Base-by-base conservation (phyloP, 2,797 vertebrate genomes). In the Loriculus beryllinus region DNA sequence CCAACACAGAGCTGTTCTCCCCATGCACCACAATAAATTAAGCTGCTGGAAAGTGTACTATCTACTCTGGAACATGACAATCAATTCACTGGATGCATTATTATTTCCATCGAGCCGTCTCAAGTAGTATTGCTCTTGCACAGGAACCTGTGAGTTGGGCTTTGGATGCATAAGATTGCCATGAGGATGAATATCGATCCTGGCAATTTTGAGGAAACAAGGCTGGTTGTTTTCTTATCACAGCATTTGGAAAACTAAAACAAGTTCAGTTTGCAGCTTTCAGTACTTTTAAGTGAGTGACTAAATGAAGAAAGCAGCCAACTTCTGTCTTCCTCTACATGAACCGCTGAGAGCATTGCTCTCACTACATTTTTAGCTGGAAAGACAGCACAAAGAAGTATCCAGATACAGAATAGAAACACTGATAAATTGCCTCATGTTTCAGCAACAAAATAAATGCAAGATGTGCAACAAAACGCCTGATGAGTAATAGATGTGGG, bases 381-480 rank as follows among this genome's bases (percentile, higher is more conserved):
- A 81, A 89, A 90, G 57, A 56, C 56, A 64, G 48, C 4, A 4
- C 39, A 79, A 87, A 72, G 33, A 20, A 49, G 15, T 54, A 31
- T 48, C 62, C 86, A 88, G 62, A 49, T 83, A 77, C 48, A 77
- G 37, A 86, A 92, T 4, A n/a, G 57, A 76, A 88, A 90, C 48
- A 43, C 65, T 60, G 62, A 90, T 83, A 70, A 72, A 81, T 17
- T 88, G 48, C 40, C 60, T 77, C 5, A 87, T 25, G 35, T 70
- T 93, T 80, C 85, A 86, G 37, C 25, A 75, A 43, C 42, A 94
- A 39, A 85, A 71, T 82, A 91, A 93, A 93, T 57, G 88, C 62
- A 74, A 90, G 56, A 85, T 14, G 22, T 86, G 80, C 57, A 68
- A 81, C 52, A 88, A 93, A 92, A 75, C 20, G 45, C 22, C 48